Evolutionary conservation across 2,888 invertebrate genomes (phyloP).

Genomic region (Imbricaverruca yamaguchii): DNA sequence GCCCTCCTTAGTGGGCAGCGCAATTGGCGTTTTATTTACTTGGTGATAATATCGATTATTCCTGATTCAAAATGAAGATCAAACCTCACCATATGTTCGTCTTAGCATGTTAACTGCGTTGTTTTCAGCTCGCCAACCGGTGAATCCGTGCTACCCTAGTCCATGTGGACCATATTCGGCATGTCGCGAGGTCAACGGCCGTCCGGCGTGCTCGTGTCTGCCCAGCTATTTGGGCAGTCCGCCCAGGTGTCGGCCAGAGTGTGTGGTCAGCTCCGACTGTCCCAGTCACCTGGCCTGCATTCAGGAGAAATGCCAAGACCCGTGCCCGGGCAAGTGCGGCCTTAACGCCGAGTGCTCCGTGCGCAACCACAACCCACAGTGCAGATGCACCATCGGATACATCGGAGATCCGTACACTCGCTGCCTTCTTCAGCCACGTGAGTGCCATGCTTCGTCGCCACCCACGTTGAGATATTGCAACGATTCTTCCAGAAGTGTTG

Average conservation of each 20-base stretch:
- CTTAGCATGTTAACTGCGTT: too few species aligned
- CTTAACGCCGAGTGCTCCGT: constrained; percentile 62
- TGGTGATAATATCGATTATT: too few species aligned
- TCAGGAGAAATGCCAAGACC: constrained; percentile 46
- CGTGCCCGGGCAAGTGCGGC: constrained; percentile 81
- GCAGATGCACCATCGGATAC: constrained; percentile 61
- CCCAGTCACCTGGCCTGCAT: constrained; percentile 63
- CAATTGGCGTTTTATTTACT: too few species aligned
- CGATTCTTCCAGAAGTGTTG: too few species aligned
- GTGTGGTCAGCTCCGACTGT: constrained; percentile 78
- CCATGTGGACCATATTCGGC: constrained; percentile 47
- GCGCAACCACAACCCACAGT: constrained; percentile 66
- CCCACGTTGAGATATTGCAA: too few species aligned
- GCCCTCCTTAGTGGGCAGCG: too few species aligned
- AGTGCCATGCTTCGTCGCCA: not conserved
- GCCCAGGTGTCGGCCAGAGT: constrained; percentile 71
- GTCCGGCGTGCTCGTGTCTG: constrained; percentile 55
- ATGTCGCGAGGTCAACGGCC: constrained; percentile 47
- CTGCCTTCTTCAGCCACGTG: constrained; percentile 44
- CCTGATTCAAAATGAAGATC: too few species aligned
- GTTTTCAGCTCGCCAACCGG: constrained; percentile 32
- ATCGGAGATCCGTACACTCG: constrained; percentile 65
- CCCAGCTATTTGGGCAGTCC: constrained; percentile 65
- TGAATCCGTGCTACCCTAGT: constrained; percentile 50
- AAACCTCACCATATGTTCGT: too few species aligned